Evolutionary conservation across 2,797 vertebrate genomes (phyloP).

Genomic region (Agapornis canus): DNA sequence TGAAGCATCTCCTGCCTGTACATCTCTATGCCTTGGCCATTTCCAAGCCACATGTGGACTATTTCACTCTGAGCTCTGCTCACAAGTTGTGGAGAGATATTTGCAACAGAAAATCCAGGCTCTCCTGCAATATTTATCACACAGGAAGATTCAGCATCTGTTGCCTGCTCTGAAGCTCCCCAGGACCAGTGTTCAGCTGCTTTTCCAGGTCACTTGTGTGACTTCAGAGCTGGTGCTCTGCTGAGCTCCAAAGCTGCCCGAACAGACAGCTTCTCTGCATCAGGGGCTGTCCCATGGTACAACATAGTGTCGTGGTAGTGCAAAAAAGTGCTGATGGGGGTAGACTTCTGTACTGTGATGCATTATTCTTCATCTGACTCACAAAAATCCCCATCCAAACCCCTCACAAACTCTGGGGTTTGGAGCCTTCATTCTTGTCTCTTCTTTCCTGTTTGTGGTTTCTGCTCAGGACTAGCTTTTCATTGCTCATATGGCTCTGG

Average conservation of each 20-base stretch:
- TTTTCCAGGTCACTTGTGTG: not conserved
- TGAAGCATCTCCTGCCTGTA: not conserved
- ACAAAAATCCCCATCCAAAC: not conserved
- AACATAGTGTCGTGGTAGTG: rapidly evolving
- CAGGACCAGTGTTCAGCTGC: not conserved
- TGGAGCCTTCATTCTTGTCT: not conserved
- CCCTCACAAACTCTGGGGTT: rapidly evolving
- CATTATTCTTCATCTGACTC: not conserved
- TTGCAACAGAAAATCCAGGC: not conserved
- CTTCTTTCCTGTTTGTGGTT: not conserved
- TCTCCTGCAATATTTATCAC: conserved; percentile 3
- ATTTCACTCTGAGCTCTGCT: not conserved
- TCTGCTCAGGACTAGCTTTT: not conserved
- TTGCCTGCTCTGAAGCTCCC: not conserved
- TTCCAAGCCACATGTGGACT: rapidly evolving
- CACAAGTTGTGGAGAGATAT: not conserved
- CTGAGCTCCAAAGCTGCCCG: not conserved
- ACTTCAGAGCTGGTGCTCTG: not conserved
- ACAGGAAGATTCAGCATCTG: not conserved
- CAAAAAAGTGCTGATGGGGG: rapidly evolving
- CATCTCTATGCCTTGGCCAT: not conserved
- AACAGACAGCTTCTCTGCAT: not conserved
- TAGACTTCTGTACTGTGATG: not conserved
- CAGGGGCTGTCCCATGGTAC: not conserved
- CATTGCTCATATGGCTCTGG: not conserved